Evolutionary conservation across 1,140 invertebrate genomes (phyloP), one percentile per base, ranked within the genome.

Genomic region (Drosophila navojoa): DNA sequence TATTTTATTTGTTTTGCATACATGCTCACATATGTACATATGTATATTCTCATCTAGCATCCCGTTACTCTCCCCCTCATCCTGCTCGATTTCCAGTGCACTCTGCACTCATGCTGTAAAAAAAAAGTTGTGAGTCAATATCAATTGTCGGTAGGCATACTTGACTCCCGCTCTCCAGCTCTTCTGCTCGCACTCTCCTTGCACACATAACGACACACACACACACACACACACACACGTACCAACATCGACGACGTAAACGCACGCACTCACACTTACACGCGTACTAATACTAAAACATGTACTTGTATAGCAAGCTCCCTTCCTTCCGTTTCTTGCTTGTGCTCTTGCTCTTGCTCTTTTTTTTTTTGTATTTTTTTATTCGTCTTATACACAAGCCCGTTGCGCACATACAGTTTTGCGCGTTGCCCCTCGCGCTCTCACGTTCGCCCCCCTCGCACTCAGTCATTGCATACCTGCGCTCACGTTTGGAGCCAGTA

Each of bases 361-460:
- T 82, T 76, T 32, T 32, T 32, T 32, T 32, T 32, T 32, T 32
- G 5, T 7, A 9, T 7, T 32, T 7, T 29, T 63, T 53, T 53
- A 70, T 80, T 85, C 78, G 68, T 81, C 77, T 85, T 85, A 86
- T 85, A 85, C 81, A 86, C 81, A 86, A 84, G 81, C 79, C 81
- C 81, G 74, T 84, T 84, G 81, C 81, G 81, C 81, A 84, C 68
- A 84, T 77, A 80, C 81, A 74, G 69, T 74, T 80, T 82, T 77
- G 81, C 66, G 80, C 57, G 77, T 74, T 74, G 72, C 72, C 66
- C 64, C 77, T 32, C 76, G 66, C 67, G 54, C 47, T 32, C 59
- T 35, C 52, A 54, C 52, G 52, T 54, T 54, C 35, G 57, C 15
- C 61, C 22, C 57, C 59, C 62, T 52, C 53, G 44, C 42, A 15